Percentiles rank a stretch among this genome's conserved stretches.
Conservation (phyloP, 1,140 invertebrate genomes). For the Drosophila ananassae region DNA sequence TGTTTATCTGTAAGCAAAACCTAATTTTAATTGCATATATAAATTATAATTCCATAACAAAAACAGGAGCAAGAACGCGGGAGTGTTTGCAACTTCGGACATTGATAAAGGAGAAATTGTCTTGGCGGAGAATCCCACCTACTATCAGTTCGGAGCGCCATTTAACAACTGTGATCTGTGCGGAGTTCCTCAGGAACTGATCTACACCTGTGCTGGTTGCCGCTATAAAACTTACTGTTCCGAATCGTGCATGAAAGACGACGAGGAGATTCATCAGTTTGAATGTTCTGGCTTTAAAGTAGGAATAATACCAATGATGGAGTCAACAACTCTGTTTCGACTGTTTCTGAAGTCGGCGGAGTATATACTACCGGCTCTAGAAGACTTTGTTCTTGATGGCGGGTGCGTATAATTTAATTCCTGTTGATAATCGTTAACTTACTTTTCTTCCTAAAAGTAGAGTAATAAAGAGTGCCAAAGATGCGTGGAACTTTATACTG, state of each 20-base stretch:
- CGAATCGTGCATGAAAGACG: constrained; percentile 22
- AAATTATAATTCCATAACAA: neutral
- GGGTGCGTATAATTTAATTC: constrained; percentile 28
- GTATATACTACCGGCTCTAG: constrained; percentile 28
- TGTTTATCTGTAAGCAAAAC: constrained; percentile 31
- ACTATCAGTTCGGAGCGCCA: constrained; percentile 43
- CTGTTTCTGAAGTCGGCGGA: constrained; percentile 34
- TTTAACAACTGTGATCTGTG: constrained; percentile 51
- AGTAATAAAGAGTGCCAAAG: constrained; percentile 13
- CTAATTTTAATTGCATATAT: neutral
- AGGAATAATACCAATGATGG: constrained; percentile 54
- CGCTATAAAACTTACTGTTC: constrained; percentile 53
- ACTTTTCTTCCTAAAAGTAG: constrained; percentile 5
- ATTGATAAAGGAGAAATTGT: constrained; percentile 38
- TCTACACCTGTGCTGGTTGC: constrained; percentile 50
- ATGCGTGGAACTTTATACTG: constrained; percentile 43
- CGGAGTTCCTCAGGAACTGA: constrained; percentile 31
- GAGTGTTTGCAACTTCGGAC: constrained; percentile 1
- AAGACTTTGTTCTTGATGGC: neutral
- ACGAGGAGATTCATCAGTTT: constrained; percentile 18
- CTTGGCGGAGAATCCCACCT: constrained; percentile 6
- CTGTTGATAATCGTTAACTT: neutral
- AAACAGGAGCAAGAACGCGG: neutral
- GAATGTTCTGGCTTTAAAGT: constrained; percentile 50
- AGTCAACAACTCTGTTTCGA: constrained; percentile 32